Conservation (phyloP, 2,888 invertebrate genomes). For the Ormia ochracea region DNA sequence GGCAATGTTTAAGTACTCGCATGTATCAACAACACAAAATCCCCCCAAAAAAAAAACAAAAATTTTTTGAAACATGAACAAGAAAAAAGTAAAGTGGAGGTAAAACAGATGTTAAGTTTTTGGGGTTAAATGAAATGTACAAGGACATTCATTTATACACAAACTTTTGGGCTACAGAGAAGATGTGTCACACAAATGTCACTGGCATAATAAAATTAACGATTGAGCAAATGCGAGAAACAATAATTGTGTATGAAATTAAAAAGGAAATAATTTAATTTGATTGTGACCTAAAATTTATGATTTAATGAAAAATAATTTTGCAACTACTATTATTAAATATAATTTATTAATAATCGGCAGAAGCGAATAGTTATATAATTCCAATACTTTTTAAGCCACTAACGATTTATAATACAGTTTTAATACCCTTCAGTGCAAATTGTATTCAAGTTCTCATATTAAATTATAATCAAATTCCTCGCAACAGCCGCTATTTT, state of each 20-base stretch:
- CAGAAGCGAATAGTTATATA: too few species aligned
- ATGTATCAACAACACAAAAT: constrained; percentile 26
- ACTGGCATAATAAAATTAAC: constrained; percentile 52
- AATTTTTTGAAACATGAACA: constrained; percentile 23
- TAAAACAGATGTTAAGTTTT: constrained; percentile 60
- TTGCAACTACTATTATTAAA: too few species aligned
- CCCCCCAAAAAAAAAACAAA: not conserved
- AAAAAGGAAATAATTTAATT: not conserved
- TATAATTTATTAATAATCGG: too few species aligned
- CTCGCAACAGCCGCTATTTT: too few species aligned
- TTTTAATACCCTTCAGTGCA: too few species aligned
- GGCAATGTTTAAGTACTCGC: constrained; percentile 41
- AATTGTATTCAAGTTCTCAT: too few species aligned
- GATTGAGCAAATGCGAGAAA: constrained; percentile 30
- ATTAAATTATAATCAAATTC: too few species aligned
- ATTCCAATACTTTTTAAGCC: too few species aligned
- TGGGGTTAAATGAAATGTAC: constrained; percentile 53
- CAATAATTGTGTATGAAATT: not conserved
- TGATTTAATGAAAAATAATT: too few species aligned
- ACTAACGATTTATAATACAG: too few species aligned
- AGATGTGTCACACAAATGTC: constrained; percentile 51
- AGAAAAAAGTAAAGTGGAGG: constrained; percentile 46
- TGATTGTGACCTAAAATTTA: not conserved
- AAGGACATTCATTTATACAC: not conserved
- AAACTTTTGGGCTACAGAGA: not conserved